Evolutionary conservation across 2,113 vertebrate species (phyloP).

Genomic region (Neotoma lepida): DNA sequence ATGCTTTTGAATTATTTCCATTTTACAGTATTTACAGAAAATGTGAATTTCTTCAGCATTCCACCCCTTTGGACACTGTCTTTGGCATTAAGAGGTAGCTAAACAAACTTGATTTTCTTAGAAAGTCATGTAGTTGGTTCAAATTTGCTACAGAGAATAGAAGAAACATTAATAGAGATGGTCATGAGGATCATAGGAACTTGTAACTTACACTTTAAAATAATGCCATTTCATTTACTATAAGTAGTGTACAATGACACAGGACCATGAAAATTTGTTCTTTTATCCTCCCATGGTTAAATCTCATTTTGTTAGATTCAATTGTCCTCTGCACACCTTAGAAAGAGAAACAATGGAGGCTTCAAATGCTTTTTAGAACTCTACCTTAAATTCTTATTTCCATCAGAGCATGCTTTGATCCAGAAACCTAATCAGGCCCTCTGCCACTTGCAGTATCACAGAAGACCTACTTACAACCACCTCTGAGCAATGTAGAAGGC

Average conservation of each 20-base stretch:
- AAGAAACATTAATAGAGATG: neutral
- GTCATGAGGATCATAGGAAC: neutral
- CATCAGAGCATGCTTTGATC: neutral
- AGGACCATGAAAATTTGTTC: neutral
- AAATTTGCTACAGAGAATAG: neutral
- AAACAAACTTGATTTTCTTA: neutral
- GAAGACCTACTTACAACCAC: neutral
- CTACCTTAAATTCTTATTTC: neutral
- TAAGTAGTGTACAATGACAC: neutral
- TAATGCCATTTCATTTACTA: neutral
- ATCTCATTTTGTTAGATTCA: neutral
- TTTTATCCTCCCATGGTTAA: neutral
- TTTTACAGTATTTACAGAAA: neutral
- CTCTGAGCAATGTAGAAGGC: neutral
- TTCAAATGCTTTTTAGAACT: neutral
- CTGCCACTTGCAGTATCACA: neutral
- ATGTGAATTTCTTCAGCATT: neutral
- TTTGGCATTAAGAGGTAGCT: neutral
- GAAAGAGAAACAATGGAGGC: neutral
- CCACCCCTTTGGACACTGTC: neutral
- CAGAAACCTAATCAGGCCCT: neutral
- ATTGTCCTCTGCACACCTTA: neutral
- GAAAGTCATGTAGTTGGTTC: neutral
- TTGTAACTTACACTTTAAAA: neutral
- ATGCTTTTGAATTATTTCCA: neutral